Conservation (phyloP, 2,113 vertebrate species). For the Ptychochromis oligacanthus region DNA sequence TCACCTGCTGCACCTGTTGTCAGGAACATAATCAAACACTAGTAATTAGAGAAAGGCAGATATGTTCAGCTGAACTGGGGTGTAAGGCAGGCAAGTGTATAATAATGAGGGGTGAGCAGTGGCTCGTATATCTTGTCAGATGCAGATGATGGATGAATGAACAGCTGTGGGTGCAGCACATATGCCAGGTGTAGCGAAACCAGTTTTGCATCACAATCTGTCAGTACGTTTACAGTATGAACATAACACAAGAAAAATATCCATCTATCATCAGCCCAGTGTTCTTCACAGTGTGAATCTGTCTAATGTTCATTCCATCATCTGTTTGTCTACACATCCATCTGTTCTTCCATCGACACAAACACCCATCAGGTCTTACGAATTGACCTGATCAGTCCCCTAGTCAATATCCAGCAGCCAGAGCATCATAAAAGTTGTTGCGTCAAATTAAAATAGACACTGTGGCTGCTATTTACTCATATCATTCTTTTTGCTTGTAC, state of each 20-base stretch:
- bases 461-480: constrained; percentile 5
- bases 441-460: constrained; percentile 10
- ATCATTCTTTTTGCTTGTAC: not conserved
- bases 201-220: constrained; percentile 19
- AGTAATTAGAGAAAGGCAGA: constrained; percentile 7
- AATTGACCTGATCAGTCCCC: not conserved
- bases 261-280: constrained; percentile 9
- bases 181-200: constrained; percentile 24
- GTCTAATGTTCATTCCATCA: not conserved
- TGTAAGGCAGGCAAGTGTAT: constrained; percentile 5
- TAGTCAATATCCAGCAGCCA: not conserved
- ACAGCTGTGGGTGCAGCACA: constrained; percentile 40
- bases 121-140: constrained; percentile 29
- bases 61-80: not conserved
- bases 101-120: constrained; percentile 25
- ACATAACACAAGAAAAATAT: not conserved
- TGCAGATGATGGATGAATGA: constrained; percentile 37
- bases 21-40: not conserved
- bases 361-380: not conserved
- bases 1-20: constrained; percentile 13
- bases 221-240: not conserved
- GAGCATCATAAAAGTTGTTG: constrained; percentile 10
- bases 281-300: not conserved
- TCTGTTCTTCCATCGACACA: not conserved
- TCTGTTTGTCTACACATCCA: constrained; percentile 11